Evolutionary conservation across 2,888 invertebrate genomes (phyloP), one percentile per base, ranked within the genome.

Genomic region (Thelaira solivaga): DNA sequence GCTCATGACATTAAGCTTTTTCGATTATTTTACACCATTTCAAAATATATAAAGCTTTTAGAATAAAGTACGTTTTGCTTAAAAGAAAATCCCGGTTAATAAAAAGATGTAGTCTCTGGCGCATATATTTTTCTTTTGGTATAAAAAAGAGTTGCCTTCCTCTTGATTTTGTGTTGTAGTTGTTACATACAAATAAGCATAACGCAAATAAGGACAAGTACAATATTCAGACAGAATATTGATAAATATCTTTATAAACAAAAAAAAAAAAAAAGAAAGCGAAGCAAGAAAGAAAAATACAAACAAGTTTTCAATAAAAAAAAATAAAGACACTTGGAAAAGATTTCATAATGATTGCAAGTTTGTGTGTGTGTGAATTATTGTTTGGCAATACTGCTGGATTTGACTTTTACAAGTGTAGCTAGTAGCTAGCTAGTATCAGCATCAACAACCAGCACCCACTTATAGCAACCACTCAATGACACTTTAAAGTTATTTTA

Each of bases 391-490:
- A 41, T 61, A 51, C 65, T 41, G 41, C 53, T 22, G 41, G 20
- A 61, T 53, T 47, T 68, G 74, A 20, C 36, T 67, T 26, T 36
- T 47, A 53, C 53, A 75, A 72, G 67, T 78, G 55, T n/a, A n/a
- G n/a, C n/a, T n/a, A n/a, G n/a, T n/a, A n/a, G n/a, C n/a, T n/a
- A n/a, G n/a, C n/a, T n/a, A n/a, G n/a, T n/a, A n/a, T n/a, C n/a
- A n/a, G n/a, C n/a, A n/a, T n/a, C n/a, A n/a, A n/a, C n/a, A n/a
- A n/a, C n/a, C 69, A 65, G 78, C 74, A 69, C 53, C 65, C 65
- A 74, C 78, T 74, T 78, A 29, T 34, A 59, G 34, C 45, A 61
- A 49, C 69, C 74, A 74, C 69, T 78, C 74, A 59, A 78, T 65
- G 73, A 49, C 59, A 65, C 74, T 74, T 74, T 53, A 69, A 71